Evolutionary conservation across 2,888 invertebrate genomes (phyloP), one percentile per base, ranked within the genome.

Genomic region (Parascotia fuliginaria): DNA sequence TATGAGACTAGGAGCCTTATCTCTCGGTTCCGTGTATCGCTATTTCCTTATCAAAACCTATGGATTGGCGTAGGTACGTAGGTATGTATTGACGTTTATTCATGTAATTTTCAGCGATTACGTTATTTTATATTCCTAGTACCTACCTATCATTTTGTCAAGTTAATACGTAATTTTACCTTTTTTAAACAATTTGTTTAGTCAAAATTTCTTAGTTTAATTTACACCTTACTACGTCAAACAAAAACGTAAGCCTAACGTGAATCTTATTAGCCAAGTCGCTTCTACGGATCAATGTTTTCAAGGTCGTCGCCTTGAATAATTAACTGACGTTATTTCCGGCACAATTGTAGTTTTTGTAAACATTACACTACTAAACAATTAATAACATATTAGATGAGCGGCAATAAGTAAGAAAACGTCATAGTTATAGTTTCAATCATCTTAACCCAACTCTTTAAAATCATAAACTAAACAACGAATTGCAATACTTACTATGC

Each of bases 11-110:
- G 31, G 52, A 40, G 48, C 44, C 51, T 73, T 78, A 79, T 76
- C 74, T 63, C 44, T 42, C 37, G 22, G 47, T 63, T 65, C 55
- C 63, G 60, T 60, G 58, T 69, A 70, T 63, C 64, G 55, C 43
- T 57, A 54, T 43, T 44, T 59, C 60, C 55, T 72, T 74, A 76
- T 72, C 71, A 70, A 55, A 49, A 52, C 57, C 56, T 50, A 55
- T 38, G 51, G 48, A 50, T 61, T 54, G 52, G 65, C 68, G 58
- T 57, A 63, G n/a, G n/a, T n/a, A n/a, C n/a, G n/a, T n/a, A n/a
- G n/a, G n/a, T n/a, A n/a, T n/a, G 19, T 19, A 19, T 5, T 5
- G 4, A 24, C 24, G 7, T 24, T 24, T 24, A 24, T 62, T 59
- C 57, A 29, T 59, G 52, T 55, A 55, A 55, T 59, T 67, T 62